A percentile compares a stretch with the other conserved stretches of the same genome.
Conservation (phyloP, 1,140 invertebrate genomes). For the Agrypnia vestita region DNA sequence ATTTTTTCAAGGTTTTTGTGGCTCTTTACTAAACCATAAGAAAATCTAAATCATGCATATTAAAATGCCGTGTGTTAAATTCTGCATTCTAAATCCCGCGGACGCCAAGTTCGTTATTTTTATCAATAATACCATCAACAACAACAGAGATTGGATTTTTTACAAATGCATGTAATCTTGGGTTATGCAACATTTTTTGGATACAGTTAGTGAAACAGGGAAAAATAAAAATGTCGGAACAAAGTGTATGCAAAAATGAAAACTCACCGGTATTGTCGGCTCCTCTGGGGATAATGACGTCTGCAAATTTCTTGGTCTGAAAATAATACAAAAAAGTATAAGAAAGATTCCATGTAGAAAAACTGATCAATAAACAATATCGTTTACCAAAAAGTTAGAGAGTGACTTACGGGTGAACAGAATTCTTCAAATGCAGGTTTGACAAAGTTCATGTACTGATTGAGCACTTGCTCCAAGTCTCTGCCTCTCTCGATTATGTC, state of each 20-base stretch:
- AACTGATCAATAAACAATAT: constrained; percentile 11
- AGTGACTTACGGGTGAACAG: constrained; percentile 90
- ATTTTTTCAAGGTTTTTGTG: too few relatives aligned
- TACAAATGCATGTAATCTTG: too few relatives aligned
- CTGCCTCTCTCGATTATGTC: constrained; percentile 96
- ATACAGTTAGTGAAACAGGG: too few relatives aligned
- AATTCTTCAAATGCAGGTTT: constrained; percentile 99
- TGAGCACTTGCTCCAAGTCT: constrained; percentile 94
- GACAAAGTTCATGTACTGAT: constrained; percentile 97
- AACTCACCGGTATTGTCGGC: constrained; percentile 94
- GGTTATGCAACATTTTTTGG: too few relatives aligned
- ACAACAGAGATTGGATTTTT: too few relatives aligned
- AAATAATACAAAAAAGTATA: constrained; percentile 63
- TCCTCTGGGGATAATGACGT: constrained; percentile 98
- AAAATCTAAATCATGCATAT: too few relatives aligned
- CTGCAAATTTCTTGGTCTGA: constrained; percentile 99
- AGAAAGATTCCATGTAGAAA: neutral
- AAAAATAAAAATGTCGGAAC: too few relatives aligned
- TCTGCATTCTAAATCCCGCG: too few relatives aligned
- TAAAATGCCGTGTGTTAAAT: too few relatives aligned
- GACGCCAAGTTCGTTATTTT: too few relatives aligned
- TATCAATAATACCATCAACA: too few relatives aligned
- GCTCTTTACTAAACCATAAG: too few relatives aligned
- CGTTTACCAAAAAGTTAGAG: neutral
- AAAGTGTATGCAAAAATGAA: constrained; percentile 12